A percentile compares a stretch with the other conserved stretches of the same genome.
Conservation (phyloP, 53 echinoderm and acorn worm genomes). For the Crossaster papposus region DNA sequence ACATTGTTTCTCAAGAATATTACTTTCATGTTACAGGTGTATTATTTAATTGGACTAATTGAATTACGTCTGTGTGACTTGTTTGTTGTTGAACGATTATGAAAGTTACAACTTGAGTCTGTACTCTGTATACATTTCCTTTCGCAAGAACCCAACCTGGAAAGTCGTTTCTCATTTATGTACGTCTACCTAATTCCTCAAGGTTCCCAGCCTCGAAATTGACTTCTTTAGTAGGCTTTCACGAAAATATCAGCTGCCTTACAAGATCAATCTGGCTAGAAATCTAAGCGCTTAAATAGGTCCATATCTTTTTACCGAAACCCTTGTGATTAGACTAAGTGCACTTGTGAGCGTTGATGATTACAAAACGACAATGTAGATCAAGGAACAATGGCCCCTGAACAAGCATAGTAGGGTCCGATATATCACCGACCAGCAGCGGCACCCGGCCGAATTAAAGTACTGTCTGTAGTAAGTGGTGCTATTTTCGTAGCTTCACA, state of each 20-base stretch:
- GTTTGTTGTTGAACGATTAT: no score
- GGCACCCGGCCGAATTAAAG: constrained; percentile 21
- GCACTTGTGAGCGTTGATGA: constrained; percentile 11
- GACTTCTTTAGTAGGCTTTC: neutral
- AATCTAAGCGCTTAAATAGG: neutral
- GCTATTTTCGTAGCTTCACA: neutral
- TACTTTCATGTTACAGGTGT: no score
- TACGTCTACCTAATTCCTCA: neutral
- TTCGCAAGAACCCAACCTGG: no score
- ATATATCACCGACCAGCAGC: constrained; percentile 49
- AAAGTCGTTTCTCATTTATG: no score
- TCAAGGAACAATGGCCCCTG: constrained; percentile 50
- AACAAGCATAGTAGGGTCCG: constrained; percentile 17
- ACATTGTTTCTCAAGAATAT: no score
- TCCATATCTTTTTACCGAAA: neutral
- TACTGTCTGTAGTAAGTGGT: constrained; percentile 8
- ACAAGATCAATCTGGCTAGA: neutral
- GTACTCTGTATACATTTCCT: no score
- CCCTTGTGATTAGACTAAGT: constrained; percentile 40
- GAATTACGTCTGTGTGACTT: no score
- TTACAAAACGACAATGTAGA: neutral
- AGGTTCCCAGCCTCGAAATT: neutral
- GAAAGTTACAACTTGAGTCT: no score
- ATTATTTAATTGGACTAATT: no score
- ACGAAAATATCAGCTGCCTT: neutral